Percentiles rank a stretch among this genome's conserved stretches.
These are phyloP conservation scores for Phalacrocorax carbo DNA, from an alignment of 2,113 vertebrate genomes.

Conservation along the genomic window DNA sequence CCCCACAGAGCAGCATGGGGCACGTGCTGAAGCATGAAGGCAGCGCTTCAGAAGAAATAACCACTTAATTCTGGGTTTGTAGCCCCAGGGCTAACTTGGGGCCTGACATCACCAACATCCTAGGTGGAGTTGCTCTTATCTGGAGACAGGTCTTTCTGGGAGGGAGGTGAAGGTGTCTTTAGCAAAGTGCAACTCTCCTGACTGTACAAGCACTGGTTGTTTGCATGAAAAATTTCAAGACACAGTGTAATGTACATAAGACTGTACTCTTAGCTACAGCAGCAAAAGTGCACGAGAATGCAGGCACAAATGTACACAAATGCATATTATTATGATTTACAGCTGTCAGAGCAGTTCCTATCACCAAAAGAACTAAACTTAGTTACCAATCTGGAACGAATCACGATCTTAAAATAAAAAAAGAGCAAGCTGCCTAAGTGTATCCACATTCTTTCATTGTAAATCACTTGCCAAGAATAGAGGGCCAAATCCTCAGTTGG, in stretches of 20 bases:
- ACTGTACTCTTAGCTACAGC: background rate
- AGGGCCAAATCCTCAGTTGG: background rate
- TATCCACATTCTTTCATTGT: background rate
- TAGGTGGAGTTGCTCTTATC: background rate
- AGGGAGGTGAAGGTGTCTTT: background rate
- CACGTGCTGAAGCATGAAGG: background rate
- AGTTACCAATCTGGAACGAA: slow-evolving; percentile 18
- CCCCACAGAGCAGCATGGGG: background rate
- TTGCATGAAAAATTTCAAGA: background rate
- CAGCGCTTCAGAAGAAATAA: background rate
- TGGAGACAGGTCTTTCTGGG: background rate
- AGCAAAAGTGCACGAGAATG: background rate
- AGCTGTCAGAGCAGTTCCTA: slow-evolving; percentile 32
- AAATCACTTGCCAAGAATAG: background rate
- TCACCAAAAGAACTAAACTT: background rate
- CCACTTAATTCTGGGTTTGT: background rate
- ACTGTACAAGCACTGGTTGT: background rate
- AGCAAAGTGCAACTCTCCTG: background rate
- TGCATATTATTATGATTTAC: slow-evolving; percentile 17
- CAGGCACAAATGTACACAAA: slow-evolving; percentile 10
- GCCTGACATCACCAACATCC: background rate
- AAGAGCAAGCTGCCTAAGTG: background rate
- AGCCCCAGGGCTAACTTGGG: background rate
- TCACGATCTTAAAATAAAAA: slow-evolving; percentile 4
- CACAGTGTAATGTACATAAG: background rate